Conservation (phyloP, 2,797 vertebrate species). For the Oreonectes daqikongensis region DNA sequence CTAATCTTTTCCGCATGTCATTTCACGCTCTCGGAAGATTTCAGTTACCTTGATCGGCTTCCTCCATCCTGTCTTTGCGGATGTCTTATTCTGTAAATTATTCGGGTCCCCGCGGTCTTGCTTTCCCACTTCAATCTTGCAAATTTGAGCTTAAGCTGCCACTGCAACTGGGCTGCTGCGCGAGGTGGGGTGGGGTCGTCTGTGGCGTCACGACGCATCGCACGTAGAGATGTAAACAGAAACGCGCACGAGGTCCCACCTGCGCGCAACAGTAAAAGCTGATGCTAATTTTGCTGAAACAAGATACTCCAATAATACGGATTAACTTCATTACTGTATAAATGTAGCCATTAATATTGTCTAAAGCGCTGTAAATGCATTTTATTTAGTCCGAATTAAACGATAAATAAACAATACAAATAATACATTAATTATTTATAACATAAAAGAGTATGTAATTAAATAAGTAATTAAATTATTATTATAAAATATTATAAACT, state of each 20-base stretch:
- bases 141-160: conserved; percentile 65
- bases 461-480: background rate
- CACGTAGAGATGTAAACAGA: conserved; percentile 75
- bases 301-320: background rate
- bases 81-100: background rate
- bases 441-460: no score
- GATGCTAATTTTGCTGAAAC: background rate
- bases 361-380: no score
- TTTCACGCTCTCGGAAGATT: background rate
- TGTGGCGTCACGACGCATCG: conserved; percentile 68
- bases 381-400: background rate
- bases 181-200: conserved; percentile 66
- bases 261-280: conserved; percentile 11
- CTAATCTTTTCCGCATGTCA: conserved; percentile 4
- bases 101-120: conserved; percentile 1
- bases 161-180: conserved; percentile 67
- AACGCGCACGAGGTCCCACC: conserved; percentile 69
- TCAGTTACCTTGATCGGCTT: conserved; percentile 72
- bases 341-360: background rate
- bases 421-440: no score
- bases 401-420: background rate
- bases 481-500: no score
- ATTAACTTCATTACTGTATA: background rate
- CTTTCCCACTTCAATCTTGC: conserved; percentile 56
- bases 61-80: conserved; percentile 68